Conservation (phyloP, 2,113 vertebrate species). For the Cynopterus brachyotis region DNA sequence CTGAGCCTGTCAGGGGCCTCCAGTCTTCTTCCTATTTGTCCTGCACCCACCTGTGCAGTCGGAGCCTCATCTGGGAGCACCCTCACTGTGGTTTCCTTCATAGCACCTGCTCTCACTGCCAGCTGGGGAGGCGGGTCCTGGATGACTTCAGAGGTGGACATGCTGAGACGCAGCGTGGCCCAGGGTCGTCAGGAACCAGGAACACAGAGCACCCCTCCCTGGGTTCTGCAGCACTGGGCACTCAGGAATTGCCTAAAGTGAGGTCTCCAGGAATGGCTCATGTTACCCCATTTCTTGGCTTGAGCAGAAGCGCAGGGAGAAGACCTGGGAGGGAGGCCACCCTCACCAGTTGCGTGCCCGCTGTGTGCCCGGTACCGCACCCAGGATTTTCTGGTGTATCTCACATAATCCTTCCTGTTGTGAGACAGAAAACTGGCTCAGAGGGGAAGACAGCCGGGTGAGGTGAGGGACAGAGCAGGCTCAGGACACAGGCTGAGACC, state of each 20-base stretch:
- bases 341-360: fast-evolving
- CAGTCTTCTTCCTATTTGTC: background rate
- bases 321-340: background rate
- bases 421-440: background rate
- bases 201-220: background rate
- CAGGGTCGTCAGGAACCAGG: too few relatives aligned
- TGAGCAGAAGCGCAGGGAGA: background rate
- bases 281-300: background rate
- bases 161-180: background rate
- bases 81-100: background rate
- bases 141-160: background rate
- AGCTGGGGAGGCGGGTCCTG: background rate
- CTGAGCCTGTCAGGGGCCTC: background rate
- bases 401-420: background rate
- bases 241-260: background rate
- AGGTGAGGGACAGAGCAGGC: background rate
- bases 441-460: background rate
- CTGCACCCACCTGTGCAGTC: background rate
- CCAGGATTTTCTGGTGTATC: background rate
- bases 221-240: background rate
- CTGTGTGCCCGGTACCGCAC: fast-evolving
- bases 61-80: background rate
- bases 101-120: background rate
- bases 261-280: background rate
- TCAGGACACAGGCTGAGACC: background rate